Percentiles rank a stretch among this genome's conserved stretches.
Conservation (phyloP, 2,888 invertebrate species). For the Morpho deidamia region DNA sequence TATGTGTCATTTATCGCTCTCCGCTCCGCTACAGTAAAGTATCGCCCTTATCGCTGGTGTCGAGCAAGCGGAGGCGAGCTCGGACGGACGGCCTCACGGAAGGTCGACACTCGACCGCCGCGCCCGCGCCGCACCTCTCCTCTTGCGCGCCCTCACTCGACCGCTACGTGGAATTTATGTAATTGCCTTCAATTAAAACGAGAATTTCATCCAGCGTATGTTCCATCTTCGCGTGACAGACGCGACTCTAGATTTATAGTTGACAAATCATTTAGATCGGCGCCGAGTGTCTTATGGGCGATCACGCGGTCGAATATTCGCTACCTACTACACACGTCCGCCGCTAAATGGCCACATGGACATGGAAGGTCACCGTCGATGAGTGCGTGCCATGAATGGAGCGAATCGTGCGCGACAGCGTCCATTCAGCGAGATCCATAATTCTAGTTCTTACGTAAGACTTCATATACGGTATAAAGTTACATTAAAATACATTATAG, state of each 20-base stretch:
- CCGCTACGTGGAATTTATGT: slow-evolving; percentile 74
- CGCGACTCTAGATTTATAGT: slow-evolving; percentile 14
- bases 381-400: slow-evolving; percentile 57
- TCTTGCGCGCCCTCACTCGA: slow-evolving; percentile 37
- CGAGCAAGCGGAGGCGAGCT: slow-evolving; percentile 28
- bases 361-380: slow-evolving; percentile 31
- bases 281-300: neutral
- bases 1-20: no score
- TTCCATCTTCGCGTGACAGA: slow-evolving; percentile 38
- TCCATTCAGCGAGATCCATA: slow-evolving; percentile 56
- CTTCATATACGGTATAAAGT: slow-evolving; percentile 32
- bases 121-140: slow-evolving; percentile 27
- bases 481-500: slow-evolving; percentile 7
- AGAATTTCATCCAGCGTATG: slow-evolving; percentile 43
- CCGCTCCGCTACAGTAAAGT: no score
- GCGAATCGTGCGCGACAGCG: slow-evolving; percentile 39
- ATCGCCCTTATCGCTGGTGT: no score
- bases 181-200: slow-evolving; percentile 72
- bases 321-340: slow-evolving; percentile 39
- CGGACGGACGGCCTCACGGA: slow-evolving; percentile 68
- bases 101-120: slow-evolving; percentile 58
- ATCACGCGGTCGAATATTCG: slow-evolving; percentile 20
- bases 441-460: slow-evolving; percentile 54
- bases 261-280: slow-evolving; percentile 15
- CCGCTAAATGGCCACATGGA: slow-evolving; percentile 43